phyloP scores from a whole-genome alignment of 2,113 vertebrate species.

The Diadophis punctatus region DNA sequence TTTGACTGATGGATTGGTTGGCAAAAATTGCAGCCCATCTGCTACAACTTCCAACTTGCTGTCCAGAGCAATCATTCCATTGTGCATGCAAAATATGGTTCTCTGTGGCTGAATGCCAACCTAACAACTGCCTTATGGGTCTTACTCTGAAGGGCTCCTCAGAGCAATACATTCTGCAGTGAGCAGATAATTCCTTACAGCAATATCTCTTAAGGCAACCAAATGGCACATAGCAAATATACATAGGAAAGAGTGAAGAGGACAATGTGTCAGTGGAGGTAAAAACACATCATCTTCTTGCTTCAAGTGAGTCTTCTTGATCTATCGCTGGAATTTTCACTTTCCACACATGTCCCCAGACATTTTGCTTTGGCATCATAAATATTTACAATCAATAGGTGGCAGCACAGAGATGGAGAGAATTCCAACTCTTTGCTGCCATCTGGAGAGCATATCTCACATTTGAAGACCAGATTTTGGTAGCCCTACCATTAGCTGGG shows the following conservation, averaged over 20 bases:
- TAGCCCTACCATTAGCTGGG: background rate
- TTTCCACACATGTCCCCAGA: background rate
- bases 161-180: background rate
- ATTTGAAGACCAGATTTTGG: background rate
- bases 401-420: background rate
- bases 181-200: background rate
- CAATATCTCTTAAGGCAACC: background rate
- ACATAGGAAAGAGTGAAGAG: background rate
- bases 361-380: background rate
- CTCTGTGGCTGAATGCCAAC: background rate
- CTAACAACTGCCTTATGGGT: background rate
- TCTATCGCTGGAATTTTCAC: background rate
- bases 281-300: background rate
- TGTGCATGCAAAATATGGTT: background rate
- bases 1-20: background rate
- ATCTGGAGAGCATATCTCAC: background rate
- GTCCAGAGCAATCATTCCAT: background rate
- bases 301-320: background rate
- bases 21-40: background rate
- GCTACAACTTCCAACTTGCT: background rate
- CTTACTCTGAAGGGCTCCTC: background rate
- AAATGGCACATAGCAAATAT: background rate
- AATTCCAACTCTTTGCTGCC: background rate
- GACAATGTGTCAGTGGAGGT: background rate
- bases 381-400: background rate